phyloP scores from a whole-genome alignment of 2,113 vertebrate genomes.

The Corythaixoides concolor region DNA sequence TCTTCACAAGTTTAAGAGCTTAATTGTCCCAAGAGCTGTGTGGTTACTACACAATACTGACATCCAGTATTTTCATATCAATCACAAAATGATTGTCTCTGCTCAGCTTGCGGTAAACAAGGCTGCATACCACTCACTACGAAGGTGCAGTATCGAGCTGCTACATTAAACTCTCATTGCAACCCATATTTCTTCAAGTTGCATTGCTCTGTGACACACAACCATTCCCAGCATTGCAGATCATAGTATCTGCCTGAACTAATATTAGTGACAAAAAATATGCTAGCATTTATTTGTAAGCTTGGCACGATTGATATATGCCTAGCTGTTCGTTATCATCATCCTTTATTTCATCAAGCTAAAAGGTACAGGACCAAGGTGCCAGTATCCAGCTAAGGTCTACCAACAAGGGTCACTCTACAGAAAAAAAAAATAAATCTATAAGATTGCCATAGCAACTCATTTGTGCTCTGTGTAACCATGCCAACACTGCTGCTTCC shows the following conservation, averaged over 20 bases:
- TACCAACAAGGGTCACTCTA: neutral
- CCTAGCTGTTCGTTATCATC: neutral
- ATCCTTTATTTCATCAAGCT: neutral
- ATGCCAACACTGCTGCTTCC: conserved; percentile 26
- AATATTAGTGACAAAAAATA: neutral
- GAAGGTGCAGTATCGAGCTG: neutral
- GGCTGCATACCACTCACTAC: neutral
- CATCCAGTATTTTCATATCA: neutral
- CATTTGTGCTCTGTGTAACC: neutral
- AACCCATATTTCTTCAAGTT: neutral
- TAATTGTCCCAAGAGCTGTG: rapidly evolving
- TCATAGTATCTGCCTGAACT: neutral
- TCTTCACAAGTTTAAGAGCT: neutral
- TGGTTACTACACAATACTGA: neutral
- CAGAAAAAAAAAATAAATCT: neutral
- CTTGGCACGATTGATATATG: neutral
- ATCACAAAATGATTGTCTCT: neutral
- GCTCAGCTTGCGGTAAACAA: neutral
- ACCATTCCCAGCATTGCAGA: neutral
- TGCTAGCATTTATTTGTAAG: neutral
- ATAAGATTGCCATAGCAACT: conserved; percentile 35
- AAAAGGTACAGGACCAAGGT: neutral
- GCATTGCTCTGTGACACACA: neutral
- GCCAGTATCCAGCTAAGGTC: neutral
- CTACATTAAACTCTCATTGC: neutral